Conservation (phyloP, 1,140 invertebrate species). For the Temnothorax nylanderi region DNA sequence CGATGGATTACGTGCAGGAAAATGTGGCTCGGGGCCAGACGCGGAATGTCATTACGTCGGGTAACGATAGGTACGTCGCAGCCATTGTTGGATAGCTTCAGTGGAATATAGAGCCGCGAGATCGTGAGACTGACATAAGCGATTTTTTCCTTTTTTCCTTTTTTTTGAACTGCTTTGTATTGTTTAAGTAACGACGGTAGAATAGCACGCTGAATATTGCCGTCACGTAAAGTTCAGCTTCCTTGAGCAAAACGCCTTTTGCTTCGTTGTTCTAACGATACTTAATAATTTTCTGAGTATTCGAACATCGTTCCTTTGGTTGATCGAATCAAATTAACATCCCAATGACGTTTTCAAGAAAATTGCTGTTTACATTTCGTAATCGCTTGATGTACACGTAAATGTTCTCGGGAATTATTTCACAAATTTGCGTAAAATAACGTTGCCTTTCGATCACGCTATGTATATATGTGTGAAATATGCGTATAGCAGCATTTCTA, state of each 20-base stretch:
- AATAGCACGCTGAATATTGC: neutral
- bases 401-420: conserved; percentile 8
- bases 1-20: conserved; percentile 73
- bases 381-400: neutral
- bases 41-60: conserved; percentile 74
- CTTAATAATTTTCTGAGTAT: conserved; percentile 7
- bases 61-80: conserved; percentile 72
- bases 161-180: neutral
- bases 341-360: neutral
- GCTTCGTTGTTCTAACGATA: neutral
- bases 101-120: conserved; percentile 53
- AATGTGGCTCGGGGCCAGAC: conserved; percentile 76
- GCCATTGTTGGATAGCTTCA: conserved; percentile 72
- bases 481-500: conserved; percentile 2
- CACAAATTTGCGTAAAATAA: conserved; percentile 4
- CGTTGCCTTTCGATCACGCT: neutral
- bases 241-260: neutral
- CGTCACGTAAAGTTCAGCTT: neutral
- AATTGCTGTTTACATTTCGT: neutral
- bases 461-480: neutral
- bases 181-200: neutral
- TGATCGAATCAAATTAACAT: neutral
- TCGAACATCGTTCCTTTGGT: neutral
- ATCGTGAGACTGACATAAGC: conserved; percentile 4
- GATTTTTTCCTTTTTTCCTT: neutral